These are phyloP conservation scores for Drosophila orosa DNA, from an alignment of 1,140 invertebrate species.

Conservation along the genomic window DNA sequence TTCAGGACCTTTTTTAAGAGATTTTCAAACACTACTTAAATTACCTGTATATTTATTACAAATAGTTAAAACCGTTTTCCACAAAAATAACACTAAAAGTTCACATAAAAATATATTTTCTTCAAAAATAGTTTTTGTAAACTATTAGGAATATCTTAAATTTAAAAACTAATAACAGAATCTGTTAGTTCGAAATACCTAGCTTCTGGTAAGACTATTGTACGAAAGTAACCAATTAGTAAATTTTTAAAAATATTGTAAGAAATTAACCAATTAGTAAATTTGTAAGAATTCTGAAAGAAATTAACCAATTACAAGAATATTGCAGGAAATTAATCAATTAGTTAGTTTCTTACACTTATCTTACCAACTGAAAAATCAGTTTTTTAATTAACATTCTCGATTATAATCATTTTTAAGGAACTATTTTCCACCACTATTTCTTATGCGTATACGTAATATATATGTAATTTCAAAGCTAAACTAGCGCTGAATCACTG, in stretches of 20 bases:
- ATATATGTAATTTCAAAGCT: background rate
- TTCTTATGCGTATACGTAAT: background rate
- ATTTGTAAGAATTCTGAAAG: too few relatives aligned
- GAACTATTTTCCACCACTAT: background rate
- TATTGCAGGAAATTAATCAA: too few relatives aligned
- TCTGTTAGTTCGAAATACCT: too few relatives aligned
- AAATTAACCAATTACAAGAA: too few relatives aligned
- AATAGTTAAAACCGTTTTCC: background rate
- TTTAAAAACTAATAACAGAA: background rate
- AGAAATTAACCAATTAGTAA: background rate
- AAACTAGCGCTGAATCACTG: conserved; percentile 14
- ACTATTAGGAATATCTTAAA: background rate
- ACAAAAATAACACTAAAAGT: background rate
- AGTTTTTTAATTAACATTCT: background rate
- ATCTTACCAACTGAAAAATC: too few relatives aligned
- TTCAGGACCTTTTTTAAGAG: background rate
- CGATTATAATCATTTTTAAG: background rate
- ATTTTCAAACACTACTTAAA: background rate
- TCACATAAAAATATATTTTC: background rate
- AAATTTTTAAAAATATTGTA: too few relatives aligned
- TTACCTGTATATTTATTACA: too few relatives aligned
- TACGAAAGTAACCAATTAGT: too few relatives aligned
- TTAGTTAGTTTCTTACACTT: too few relatives aligned
- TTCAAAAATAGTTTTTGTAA: background rate
- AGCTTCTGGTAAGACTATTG: too few relatives aligned